Evolutionary conservation across 2,888 invertebrate species (phyloP), one percentile per base, ranked within the genome.

Genomic region (Eupithecia inturbata): DNA sequence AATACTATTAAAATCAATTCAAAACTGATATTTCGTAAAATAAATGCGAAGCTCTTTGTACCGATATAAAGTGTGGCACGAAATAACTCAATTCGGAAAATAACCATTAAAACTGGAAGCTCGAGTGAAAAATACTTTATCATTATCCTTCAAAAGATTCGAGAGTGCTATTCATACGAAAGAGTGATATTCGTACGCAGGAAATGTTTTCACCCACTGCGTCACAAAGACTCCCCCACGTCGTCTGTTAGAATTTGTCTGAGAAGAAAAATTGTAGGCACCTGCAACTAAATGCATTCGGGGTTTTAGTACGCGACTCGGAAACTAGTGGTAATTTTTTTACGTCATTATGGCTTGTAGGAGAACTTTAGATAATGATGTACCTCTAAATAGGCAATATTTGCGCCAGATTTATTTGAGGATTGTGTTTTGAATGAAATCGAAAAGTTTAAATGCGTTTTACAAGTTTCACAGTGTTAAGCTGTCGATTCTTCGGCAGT

Each of bases 261-360:
- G 88, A 84, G 87, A 90, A 91, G 92, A 92, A 91, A 92, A 91
- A 92, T 92, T 86, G 91, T 88, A 89, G 88, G 88, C 92, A 92
- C 92, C 93, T 93, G 93, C 93, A 92, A 89, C 89, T 92, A 92
- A 92, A 92, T 90, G 92, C 93, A 92, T 87, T 87, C 83, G 83
- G 80, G 84, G 67, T 28, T 63, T 63, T 14, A 57, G 57, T 26
- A 57, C 39, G 28, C 72, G 64, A 86, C n/a, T 19, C 36, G 33
- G 45, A 26, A 70, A 68, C 62, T 36, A 28, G 49, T 45, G 31
- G 28, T 45, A 9, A 3, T 5, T 22, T 10, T 53, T 3, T 53
- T 0, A 39, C 16, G 41, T 16, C 19, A 41, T 4, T 41, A 19
- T 19, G 19, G 14, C 1, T 41, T 16, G 41, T 41, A 19, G 1